A percentile compares a stretch with the other conserved stretches of the same genome.
phyloP scores from a whole-genome alignment of 2,113 vertebrate genomes.

The Xiphophorus maculatus region DNA sequence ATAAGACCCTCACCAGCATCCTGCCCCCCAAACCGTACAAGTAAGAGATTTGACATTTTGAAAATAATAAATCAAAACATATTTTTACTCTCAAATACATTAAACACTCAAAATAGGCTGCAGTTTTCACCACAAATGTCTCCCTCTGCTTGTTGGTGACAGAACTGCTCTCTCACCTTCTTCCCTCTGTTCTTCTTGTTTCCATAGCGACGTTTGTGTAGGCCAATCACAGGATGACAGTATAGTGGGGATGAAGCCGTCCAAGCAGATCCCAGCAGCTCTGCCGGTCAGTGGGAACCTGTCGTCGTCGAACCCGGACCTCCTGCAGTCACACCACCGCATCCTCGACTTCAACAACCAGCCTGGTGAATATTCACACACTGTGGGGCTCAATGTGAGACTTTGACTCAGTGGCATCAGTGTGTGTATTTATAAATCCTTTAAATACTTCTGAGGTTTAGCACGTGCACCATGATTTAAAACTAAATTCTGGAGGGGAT shows the following conservation, averaged over 20 bases:
- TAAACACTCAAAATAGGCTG: neutral
- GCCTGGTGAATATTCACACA: constrained; percentile 81
- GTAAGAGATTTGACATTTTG: constrained; percentile 71
- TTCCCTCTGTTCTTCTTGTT: constrained; percentile 22
- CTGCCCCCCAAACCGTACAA: constrained; percentile 98
- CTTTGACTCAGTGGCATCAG: too few relatives aligned
- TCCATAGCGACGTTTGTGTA: constrained; percentile 92
- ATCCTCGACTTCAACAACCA: constrained; percentile 97
- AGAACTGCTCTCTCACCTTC: constrained; percentile 40
- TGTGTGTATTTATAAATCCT: neutral
- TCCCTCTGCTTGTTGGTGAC: constrained; percentile 54
- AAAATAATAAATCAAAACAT: neutral
- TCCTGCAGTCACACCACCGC: constrained; percentile 96
- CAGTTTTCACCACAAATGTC: constrained; percentile 11
- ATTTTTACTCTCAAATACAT: neutral
- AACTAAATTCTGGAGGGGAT: neutral
- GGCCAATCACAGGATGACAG: constrained; percentile 99
- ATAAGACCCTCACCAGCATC: constrained; percentile 98
- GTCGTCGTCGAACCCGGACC: constrained; percentile 95
- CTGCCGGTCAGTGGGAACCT: constrained; percentile 94
- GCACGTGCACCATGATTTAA: neutral
- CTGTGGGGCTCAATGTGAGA: neutral
- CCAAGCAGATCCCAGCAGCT: constrained; percentile 92
- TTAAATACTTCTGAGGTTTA: neutral
- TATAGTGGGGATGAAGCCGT: constrained; percentile 96